phyloP scores from a whole-genome alignment of 2,888 invertebrate species.

The Molorchus minor region DNA sequence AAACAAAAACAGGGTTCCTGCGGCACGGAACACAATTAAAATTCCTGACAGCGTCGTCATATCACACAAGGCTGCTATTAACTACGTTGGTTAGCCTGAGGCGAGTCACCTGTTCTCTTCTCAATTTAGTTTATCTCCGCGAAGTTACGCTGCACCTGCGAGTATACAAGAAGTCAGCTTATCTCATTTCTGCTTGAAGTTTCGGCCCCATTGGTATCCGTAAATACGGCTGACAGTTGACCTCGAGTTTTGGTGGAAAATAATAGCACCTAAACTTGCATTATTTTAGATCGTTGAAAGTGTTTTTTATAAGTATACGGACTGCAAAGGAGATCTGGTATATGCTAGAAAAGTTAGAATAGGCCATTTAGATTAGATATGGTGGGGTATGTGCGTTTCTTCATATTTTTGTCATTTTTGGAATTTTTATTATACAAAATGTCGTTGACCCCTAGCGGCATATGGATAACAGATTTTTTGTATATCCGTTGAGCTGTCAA shows the following conservation, averaged over 20 bases:
- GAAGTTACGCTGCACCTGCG: constrained; percentile 19
- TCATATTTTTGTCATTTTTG: too few relatives aligned
- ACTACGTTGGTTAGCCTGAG: constrained; percentile 18
- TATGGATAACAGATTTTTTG: background rate
- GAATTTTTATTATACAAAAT: too few relatives aligned
- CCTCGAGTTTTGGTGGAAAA: background rate
- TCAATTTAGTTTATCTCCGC: constrained; percentile 21
- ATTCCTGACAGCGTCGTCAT: constrained; percentile 2
- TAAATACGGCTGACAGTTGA: constrained; percentile 1
- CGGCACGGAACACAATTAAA: too few relatives aligned
- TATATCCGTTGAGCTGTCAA: background rate
- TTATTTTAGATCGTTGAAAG: too few relatives aligned
- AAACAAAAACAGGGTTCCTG: too few relatives aligned
- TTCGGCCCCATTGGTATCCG: background rate
- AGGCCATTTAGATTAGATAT: too few relatives aligned
- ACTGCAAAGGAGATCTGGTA: background rate
- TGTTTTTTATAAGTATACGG: background rate
- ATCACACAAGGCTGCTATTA: constrained; percentile 12
- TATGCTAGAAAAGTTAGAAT: background rate
- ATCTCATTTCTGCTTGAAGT: constrained; percentile 5
- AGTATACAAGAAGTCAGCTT: constrained; percentile 9
- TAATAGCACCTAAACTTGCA: too few relatives aligned
- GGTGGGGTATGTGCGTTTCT: too few relatives aligned
- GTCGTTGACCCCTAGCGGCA: background rate
- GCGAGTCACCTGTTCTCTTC: constrained; percentile 19